phyloP scores from a whole-genome alignment of 2,113 vertebrate species.

The Symphodus melops region DNA sequence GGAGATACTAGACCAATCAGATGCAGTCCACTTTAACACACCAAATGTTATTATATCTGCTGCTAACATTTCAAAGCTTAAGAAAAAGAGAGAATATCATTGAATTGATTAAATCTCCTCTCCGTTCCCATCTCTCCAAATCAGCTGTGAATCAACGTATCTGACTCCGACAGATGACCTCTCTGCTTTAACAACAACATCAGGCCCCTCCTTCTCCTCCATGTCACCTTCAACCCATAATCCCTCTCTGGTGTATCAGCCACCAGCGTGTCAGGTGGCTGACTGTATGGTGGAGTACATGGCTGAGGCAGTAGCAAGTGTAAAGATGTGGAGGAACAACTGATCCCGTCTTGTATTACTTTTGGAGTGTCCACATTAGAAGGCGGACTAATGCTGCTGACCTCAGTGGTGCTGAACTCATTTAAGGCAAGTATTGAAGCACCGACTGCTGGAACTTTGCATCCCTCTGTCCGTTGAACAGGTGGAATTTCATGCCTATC shows the following conservation, averaged over 20 bases:
- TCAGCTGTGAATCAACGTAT: constrained; percentile 76
- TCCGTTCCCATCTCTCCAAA: not conserved
- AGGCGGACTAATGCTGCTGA: constrained; percentile 34
- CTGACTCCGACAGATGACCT: constrained; percentile 80
- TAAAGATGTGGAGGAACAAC: constrained; percentile 14
- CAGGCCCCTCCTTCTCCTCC: constrained; percentile 85
- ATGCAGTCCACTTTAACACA: not conserved
- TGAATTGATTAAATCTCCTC: too few relatives aligned
- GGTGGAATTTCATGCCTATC: constrained; percentile 10
- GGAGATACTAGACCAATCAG: not conserved
- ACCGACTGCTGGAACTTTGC: constrained; percentile 5
- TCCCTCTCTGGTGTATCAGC: constrained; percentile 89
- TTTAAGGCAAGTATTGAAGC: constrained; percentile 22
- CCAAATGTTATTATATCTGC: not conserved
- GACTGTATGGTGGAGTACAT: constrained; percentile 8
- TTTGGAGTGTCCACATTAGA: constrained; percentile 76
- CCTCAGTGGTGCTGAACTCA: constrained; percentile 21
- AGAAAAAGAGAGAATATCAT: too few relatives aligned
- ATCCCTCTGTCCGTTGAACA: constrained; percentile 5
- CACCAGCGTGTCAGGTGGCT: constrained; percentile 81
- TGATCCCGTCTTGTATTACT: constrained; percentile 33
- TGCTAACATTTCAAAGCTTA: too few relatives aligned
- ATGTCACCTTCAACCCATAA: constrained; percentile 91
- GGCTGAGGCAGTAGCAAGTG: constrained; percentile 36
- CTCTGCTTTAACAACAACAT: constrained; percentile 81